Evolutionary conservation across 2,797 vertebrate genomes (phyloP).

Genomic region (Poeciliopsis presidionis): DNA sequence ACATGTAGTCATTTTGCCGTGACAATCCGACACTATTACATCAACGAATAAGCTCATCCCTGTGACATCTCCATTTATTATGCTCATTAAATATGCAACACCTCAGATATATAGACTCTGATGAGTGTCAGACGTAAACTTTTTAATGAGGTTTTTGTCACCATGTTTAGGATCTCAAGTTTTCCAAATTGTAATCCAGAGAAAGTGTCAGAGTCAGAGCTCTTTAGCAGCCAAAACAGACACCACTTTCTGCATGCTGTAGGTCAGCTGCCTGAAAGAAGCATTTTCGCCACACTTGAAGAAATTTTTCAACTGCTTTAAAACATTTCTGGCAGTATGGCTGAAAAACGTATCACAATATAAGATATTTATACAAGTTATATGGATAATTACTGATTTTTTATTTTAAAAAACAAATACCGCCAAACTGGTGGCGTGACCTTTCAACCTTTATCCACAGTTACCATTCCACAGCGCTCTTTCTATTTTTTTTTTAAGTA

Average conservation of each 20-base stretch:
- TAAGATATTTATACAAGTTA: too few relatives aligned
- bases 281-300: background rate
- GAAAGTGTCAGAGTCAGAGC: background rate
- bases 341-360: too few relatives aligned
- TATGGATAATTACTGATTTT: too few relatives aligned
- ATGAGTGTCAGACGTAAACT: background rate
- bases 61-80: background rate
- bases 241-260: background rate
- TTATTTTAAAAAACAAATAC: too few relatives aligned
- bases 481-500: too few relatives aligned
- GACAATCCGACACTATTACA: background rate
- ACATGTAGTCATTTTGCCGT: background rate
- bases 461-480: too few relatives aligned
- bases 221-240: background rate
- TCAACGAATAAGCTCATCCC: background rate
- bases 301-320: background rate
- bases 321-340: background rate
- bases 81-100: background rate
- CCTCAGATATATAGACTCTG: background rate
- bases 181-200: background rate
- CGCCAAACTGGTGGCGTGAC: too few relatives aligned
- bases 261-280: background rate
- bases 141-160: background rate
- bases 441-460: too few relatives aligned
- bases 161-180: background rate